Percentiles rank a stretch among this genome's conserved stretches.
Conservation (phyloP, 2,113 vertebrate genomes). For the Bos javanicus region DNA sequence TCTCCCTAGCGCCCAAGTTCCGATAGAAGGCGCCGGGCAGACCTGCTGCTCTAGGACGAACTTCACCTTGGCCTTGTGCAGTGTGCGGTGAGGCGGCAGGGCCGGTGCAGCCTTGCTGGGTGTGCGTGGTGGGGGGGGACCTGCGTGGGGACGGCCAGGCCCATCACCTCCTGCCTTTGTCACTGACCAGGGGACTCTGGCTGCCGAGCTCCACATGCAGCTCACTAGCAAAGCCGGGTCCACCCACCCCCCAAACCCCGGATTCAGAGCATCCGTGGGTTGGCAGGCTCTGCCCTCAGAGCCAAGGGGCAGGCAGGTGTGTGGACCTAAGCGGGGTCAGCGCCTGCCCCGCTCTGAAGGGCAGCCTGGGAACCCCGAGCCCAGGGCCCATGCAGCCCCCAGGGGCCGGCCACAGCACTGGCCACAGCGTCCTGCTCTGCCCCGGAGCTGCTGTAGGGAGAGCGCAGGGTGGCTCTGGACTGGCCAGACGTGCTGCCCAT, state of each 20-base stretch:
- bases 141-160: fast-evolving
- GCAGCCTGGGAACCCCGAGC: background rate
- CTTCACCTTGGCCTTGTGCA: fast-evolving
- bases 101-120: fast-evolving
- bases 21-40: fast-evolving
- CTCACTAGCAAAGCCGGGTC: background rate
- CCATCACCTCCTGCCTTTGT: background rate
- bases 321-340: fast-evolving
- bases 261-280: fast-evolving
- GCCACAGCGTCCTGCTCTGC: no score
- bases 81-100: fast-evolving
- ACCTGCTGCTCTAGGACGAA: fast-evolving
- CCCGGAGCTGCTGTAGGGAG: fast-evolving
- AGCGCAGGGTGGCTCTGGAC: background rate
- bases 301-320: fast-evolving
- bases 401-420: fast-evolving
- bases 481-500: fast-evolving
- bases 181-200: fast-evolving
- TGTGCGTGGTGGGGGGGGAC: background rate
- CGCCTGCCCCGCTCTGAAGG: fast-evolving
- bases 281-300: background rate
- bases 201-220: fast-evolving
- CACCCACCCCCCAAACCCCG: fast-evolving
- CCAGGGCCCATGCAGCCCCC: fast-evolving
- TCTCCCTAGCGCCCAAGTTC: background rate